These are phyloP conservation scores for Potamilus streckersoni DNA, from an alignment of 1,140 invertebrate genomes.

Conservation along the genomic window DNA sequence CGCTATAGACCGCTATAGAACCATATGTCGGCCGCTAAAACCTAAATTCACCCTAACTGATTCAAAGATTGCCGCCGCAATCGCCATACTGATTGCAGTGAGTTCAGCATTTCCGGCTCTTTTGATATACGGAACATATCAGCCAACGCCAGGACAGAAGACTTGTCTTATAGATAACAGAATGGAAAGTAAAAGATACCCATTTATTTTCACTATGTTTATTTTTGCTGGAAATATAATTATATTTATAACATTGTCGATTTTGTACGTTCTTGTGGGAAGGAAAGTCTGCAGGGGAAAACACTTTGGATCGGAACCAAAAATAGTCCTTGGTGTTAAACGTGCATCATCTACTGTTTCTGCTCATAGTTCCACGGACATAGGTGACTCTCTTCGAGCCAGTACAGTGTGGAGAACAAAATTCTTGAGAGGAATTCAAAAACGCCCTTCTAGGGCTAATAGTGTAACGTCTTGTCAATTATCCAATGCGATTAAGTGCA, in stretches of 20 bases:
- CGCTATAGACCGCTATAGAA: conserved; percentile 32
- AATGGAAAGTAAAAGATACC: background rate
- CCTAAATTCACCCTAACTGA: conserved; percentile 27
- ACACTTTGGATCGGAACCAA: conserved; percentile 3
- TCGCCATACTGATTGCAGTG: conserved; percentile 1
- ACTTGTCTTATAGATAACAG: conserved; percentile 20
- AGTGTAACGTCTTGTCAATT: background rate
- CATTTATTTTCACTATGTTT: conserved; percentile 25
- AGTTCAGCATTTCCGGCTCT: conserved; percentile 9
- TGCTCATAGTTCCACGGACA: background rate
- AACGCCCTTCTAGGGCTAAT: conserved; percentile 6
- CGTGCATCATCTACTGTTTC: background rate
- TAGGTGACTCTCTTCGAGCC: background rate
- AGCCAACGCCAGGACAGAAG: conserved; percentile 8
- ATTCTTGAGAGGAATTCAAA: conserved; percentile 14
- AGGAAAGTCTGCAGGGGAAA: conserved; percentile 10
- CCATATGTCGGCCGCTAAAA: conserved; percentile 25
- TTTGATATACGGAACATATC: conserved; percentile 21
- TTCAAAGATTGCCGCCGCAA: conserved; percentile 20
- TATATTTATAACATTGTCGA: conserved; percentile 15
- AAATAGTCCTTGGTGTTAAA: background rate
- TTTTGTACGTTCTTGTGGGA: conserved; percentile 25
- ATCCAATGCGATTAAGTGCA: background rate
- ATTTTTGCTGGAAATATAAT: conserved; percentile 15
- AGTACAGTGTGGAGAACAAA: conserved; percentile 6